Conservation (phyloP, 2,797 vertebrate species). For the Anas georgica region DNA sequence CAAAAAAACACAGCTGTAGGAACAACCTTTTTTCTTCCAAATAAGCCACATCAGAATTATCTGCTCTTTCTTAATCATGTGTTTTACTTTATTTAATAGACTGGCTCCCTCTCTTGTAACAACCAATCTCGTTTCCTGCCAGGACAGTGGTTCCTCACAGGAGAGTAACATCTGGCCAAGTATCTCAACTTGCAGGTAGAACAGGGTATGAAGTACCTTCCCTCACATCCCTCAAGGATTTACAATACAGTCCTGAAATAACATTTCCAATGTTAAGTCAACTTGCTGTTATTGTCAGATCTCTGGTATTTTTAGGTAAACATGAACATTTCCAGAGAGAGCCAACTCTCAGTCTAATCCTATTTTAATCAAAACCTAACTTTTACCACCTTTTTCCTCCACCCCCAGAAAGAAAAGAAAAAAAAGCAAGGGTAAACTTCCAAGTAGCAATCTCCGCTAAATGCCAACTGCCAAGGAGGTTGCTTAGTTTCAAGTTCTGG, state of each 20-base stretch:
- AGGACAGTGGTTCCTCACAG: neutral
- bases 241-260: neutral
- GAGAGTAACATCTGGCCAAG: neutral
- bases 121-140: neutral
- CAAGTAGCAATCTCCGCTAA: neutral
- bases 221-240: neutral
- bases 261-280: neutral
- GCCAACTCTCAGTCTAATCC: neutral
- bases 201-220: neutral
- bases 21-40: neutral
- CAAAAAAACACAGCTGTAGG: neutral
- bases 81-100: neutral
- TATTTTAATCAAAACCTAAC: neutral
- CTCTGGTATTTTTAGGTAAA: neutral
- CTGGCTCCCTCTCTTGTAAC: neutral
- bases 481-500: neutral
- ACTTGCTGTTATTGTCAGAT: neutral
- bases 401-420: too few species aligned
- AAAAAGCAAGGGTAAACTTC: neutral
- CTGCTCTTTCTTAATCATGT: neutral
- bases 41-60: neutral
- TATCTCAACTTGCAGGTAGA: fast-evolving
- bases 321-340: neutral
- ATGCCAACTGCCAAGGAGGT: neutral
- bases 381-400: neutral